A percentile compares a stretch with the other conserved stretches of the same genome.
Evolutionary conservation across 2,888 invertebrate species (phyloP).

Genomic region (Parelbella ahira): DNA sequence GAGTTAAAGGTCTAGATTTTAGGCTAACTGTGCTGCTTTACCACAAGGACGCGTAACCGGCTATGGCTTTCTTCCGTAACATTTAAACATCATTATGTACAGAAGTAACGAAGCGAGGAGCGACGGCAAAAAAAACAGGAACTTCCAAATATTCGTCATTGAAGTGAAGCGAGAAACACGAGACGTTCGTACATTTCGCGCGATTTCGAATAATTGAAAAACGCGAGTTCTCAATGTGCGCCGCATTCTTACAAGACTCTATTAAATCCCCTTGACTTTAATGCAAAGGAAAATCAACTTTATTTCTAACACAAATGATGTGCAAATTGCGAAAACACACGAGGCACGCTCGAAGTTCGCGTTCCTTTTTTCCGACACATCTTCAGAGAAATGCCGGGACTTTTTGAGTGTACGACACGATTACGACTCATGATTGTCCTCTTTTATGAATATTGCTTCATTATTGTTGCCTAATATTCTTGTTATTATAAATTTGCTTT

Average conservation of each 20-base stretch:
- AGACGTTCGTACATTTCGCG: conserved; percentile 39
- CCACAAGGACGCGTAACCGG: too few relatives aligned
- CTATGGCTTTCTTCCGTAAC: too few relatives aligned
- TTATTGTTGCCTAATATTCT: conserved; percentile 12
- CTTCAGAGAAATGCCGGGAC: conserved; percentile 47
- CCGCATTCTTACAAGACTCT: conserved; percentile 56
- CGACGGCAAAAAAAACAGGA: too few relatives aligned
- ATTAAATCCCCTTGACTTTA: conserved; percentile 40
- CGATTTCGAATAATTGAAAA: conserved; percentile 61
- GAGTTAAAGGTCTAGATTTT: too few relatives aligned
- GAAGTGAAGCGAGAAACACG: conserved; percentile 30
- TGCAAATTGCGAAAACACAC: conserved; percentile 12
- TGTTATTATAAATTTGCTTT: too few relatives aligned
- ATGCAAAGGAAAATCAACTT: conserved; percentile 25
- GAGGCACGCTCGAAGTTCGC: conserved; percentile 32
- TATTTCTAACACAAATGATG: conserved; percentile 19
- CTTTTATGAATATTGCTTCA: conserved; percentile 16
- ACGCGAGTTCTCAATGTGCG: conserved; percentile 49
- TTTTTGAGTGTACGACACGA: conserved; percentile 46
- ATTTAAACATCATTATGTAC: too few relatives aligned
- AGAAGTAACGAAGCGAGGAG: neutral
- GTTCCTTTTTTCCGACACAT: conserved; percentile 50
- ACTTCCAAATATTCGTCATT: conserved; percentile 32
- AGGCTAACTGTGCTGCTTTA: too few relatives aligned
- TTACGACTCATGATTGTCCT: conserved; percentile 31